Evolutionary conservation across 2,113 vertebrate genomes (phyloP).

Genomic region (Tetrax tetrax): DNA sequence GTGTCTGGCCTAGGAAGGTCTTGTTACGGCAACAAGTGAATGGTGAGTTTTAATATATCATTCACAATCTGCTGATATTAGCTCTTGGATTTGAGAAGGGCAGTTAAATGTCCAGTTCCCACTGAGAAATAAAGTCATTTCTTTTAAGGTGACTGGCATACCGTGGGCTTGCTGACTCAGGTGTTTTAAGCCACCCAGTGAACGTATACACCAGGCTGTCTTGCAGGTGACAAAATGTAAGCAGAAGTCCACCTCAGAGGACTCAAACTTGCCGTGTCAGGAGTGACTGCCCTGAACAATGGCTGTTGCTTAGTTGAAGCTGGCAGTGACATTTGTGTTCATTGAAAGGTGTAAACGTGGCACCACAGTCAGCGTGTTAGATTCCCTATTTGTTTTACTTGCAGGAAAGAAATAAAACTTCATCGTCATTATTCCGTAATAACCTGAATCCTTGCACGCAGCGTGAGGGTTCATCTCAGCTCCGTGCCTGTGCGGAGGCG

Average conservation of each 20-base stretch:
- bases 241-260: background rate
- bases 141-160: background rate
- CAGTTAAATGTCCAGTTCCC: fast-evolving
- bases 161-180: background rate
- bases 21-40: background rate
- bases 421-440: fast-evolving
- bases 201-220: too few species aligned
- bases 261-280: fast-evolving
- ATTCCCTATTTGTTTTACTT: background rate
- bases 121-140: background rate
- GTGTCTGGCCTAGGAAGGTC: background rate
- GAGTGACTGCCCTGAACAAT: background rate
- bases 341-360: background rate
- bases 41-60: background rate
- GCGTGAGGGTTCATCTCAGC: fast-evolving
- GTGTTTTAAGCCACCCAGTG: background rate
- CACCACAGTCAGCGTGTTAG: fast-evolving
- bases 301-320: background rate
- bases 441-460: fast-evolving
- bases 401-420: background rate
- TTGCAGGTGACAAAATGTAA: background rate
- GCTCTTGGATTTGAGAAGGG: background rate
- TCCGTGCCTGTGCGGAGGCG: fast-evolving
- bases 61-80: background rate
- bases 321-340: fast-evolving